phyloP scores from a whole-genome alignment of 53 echinoderm and acorn worm species.

The Crossaster papposus region DNA sequence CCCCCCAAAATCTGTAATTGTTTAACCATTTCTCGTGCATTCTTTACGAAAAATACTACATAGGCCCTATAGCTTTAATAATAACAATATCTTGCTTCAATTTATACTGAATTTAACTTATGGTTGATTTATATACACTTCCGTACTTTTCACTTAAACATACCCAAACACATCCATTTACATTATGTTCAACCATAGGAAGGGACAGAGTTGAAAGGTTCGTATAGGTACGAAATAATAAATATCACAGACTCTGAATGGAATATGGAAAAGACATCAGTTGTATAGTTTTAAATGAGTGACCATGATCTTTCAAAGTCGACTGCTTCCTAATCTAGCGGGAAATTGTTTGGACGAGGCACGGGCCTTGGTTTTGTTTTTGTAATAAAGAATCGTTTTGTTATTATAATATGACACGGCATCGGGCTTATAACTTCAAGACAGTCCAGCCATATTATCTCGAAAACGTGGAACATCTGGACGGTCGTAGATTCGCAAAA shows the following conservation, averaged over 20 bases:
- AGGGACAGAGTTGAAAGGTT: too few relatives aligned
- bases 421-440: not conserved
- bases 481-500: not conserved
- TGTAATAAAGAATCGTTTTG: conserved; percentile 11
- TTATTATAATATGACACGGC: conserved; percentile 26
- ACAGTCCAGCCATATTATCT: not conserved
- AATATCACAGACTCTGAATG: not conserved
- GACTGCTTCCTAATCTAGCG: conserved; percentile 20
- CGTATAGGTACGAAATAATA: not conserved
- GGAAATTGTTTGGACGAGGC: not conserved
- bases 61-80: too few relatives aligned
- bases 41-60: too few relatives aligned
- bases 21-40: too few relatives aligned
- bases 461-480: not conserved
- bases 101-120: too few relatives aligned
- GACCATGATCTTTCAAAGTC: not conserved
- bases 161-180: too few relatives aligned
- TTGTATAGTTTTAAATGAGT: not conserved
- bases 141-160: too few relatives aligned
- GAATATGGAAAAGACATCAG: not conserved
- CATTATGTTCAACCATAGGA: too few relatives aligned
- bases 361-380: conserved; percentile 6
- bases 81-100: too few relatives aligned
- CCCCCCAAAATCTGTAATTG: too few relatives aligned
- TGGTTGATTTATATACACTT: too few relatives aligned